Evolutionary conservation across 1,140 invertebrate genomes (phyloP).

Genomic region (Sinonovacula constricta): DNA sequence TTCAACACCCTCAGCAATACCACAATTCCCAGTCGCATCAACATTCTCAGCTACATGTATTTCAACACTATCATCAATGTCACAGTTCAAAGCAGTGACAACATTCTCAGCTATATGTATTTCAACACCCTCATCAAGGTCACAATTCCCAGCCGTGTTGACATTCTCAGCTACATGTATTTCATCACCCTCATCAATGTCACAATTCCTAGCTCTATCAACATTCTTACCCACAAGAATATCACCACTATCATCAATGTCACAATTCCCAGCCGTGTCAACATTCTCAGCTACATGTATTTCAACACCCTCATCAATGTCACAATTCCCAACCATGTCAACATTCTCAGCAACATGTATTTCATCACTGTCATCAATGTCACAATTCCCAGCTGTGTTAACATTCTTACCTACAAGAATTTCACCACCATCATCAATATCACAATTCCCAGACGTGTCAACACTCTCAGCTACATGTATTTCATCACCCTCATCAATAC

Average conservation of each 20-base stretch:
- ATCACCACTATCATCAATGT: slow-evolving; percentile 7
- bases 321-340: slow-evolving; percentile 12
- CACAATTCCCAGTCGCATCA: slow-evolving; percentile 2
- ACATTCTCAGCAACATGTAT: slow-evolving; percentile 17
- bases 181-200: slow-evolving; percentile 3
- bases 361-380: slow-evolving; percentile 6
- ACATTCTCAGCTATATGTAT: slow-evolving; percentile 17
- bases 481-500: slow-evolving; percentile 12
- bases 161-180: slow-evolving; percentile 17
- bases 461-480: slow-evolving; percentile 6
- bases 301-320: slow-evolving; percentile 2
- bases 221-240: not conserved
- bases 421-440: slow-evolving; percentile 7
- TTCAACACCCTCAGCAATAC: slow-evolving; percentile 7
- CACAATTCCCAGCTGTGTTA: slow-evolving; percentile 7
- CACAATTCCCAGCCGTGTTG: not conserved
- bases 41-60: slow-evolving; percentile 18
- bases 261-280: slow-evolving; percentile 5
- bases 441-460: slow-evolving; percentile 7
- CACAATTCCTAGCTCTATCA: slow-evolving; percentile 4
- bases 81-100: slow-evolving; percentile 4
- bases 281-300: slow-evolving; percentile 12
- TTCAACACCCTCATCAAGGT: slow-evolving; percentile 5
- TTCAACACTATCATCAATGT: slow-evolving; percentile 3
- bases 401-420: slow-evolving; percentile 11